phyloP scores from a whole-genome alignment of 2,797 vertebrate genomes.

The Parauchenoglanis punctatus region DNA sequence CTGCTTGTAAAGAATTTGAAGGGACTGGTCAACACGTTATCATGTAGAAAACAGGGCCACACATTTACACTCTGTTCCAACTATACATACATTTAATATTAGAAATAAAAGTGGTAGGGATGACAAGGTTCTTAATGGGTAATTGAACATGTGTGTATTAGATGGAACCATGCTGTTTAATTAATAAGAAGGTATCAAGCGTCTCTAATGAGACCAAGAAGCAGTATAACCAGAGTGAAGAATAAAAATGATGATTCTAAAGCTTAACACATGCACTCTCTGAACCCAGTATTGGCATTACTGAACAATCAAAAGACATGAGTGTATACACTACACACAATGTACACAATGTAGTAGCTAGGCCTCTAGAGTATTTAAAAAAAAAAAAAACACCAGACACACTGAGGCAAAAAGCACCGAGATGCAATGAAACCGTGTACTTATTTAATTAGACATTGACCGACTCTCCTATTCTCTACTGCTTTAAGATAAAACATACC shows the following conservation, averaged over 20 bases:
- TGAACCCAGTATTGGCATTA: background rate
- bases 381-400: background rate
- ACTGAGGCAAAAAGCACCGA: background rate
- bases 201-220: background rate
- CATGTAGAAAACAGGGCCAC: background rate
- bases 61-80: background rate
- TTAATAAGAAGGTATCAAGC: background rate
- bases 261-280: background rate
- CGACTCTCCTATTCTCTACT: background rate
- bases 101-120: background rate
- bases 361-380: background rate
- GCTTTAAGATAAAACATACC: background rate
- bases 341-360: background rate
- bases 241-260: background rate
- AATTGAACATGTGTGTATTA: background rate
- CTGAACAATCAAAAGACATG: background rate
- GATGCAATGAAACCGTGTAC: background rate
- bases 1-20: background rate
- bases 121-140: background rate
- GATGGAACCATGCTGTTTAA: background rate
- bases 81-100: background rate
- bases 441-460: conserved; percentile 1
- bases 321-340: too few relatives aligned
- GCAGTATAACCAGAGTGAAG: background rate
- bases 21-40: background rate